Base-by-base conservation (phyloP, 2,888 invertebrate genomes). In the Saturnia japonica region DNA sequence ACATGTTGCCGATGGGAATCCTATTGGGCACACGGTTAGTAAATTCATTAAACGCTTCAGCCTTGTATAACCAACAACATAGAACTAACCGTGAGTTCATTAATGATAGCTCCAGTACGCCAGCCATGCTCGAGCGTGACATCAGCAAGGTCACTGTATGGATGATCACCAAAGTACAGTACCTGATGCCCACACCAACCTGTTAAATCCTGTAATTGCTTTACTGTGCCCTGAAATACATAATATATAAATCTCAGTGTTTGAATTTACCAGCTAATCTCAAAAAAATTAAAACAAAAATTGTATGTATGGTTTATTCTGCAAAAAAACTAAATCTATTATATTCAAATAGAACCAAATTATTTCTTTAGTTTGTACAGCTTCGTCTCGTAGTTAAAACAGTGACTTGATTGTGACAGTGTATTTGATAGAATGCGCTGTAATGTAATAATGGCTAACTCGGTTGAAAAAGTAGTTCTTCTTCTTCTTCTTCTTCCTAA, bases 101-200 rank as follows among this genome's bases (percentile, higher is more conserved):
- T 97, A 76, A 99, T 99, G 75, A 99, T 99, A 54, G 99, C 99
- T 0, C 99, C 99, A 6, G 99, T 99, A 78, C 99, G 95, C 99
- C 99, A 99, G 68, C 99, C 99, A 89, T 99, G 98, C 85, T 98
- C 97, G 51, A 99, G 91, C 0, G 99, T 99, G 57, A 99, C 98
- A 94, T 99, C 99, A 12, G 99, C 99, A 72, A 99, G 95, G 93
- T 99, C 99, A 82, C 97, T 98, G 93, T 99, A 99, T 0, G 99
- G 99, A 93, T 99, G 99, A 93, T 99, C 99, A 0, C 99, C 99
- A 91, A 99, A 99, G 91, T 99, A 99, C 34, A 99, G 91, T 62
- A 99, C 99, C 81, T 97, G 97, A 82, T 97, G 97, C 0, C 98
- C 98, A 71, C 95, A 94, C 99, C 99, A 99, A 0, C 97, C 98